phyloP scores from a whole-genome alignment of 2,113 vertebrate genomes.

The Raja brachyura region DNA sequence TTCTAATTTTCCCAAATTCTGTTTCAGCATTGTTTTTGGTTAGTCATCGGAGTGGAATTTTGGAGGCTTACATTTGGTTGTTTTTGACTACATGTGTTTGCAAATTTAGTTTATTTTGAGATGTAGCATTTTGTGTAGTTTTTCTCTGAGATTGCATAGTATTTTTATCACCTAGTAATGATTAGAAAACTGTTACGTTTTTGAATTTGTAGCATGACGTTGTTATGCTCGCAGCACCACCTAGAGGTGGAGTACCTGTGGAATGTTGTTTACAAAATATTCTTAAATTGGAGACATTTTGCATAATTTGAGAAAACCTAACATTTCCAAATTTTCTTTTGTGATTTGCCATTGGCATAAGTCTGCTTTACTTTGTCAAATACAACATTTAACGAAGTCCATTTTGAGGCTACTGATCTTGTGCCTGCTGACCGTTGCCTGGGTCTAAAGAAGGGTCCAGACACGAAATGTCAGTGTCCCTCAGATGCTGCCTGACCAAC shows the following conservation, averaged over 20 bases:
- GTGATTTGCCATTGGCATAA: not conserved
- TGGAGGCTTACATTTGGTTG: not conserved
- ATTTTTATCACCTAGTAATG: not conserved
- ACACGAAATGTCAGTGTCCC: too few relatives aligned
- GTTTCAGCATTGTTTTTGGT: not conserved
- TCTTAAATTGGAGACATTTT: not conserved
- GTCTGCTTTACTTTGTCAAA: not conserved
- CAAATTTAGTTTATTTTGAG: not conserved
- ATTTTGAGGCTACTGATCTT: not conserved
- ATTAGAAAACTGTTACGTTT: not conserved
- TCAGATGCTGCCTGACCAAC: too few relatives aligned
- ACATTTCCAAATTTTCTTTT: not conserved
- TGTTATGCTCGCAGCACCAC: not conserved
- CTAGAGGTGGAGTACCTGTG: not conserved
- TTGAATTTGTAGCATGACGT: not conserved
- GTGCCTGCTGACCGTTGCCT: not conserved
- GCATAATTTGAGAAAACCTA: not conserved
- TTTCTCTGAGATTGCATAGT: not conserved
- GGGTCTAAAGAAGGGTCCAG: too few relatives aligned
- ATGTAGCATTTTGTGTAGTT: not conserved
- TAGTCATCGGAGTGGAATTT: not conserved
- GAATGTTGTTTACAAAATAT: not conserved
- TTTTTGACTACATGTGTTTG: not conserved
- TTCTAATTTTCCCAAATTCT: too few relatives aligned
- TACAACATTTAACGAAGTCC: not conserved